Percentiles rank a stretch among this genome's conserved stretches.
phyloP scores from a whole-genome alignment of 2,797 vertebrate genomes.

The Aythya fuligula region DNA sequence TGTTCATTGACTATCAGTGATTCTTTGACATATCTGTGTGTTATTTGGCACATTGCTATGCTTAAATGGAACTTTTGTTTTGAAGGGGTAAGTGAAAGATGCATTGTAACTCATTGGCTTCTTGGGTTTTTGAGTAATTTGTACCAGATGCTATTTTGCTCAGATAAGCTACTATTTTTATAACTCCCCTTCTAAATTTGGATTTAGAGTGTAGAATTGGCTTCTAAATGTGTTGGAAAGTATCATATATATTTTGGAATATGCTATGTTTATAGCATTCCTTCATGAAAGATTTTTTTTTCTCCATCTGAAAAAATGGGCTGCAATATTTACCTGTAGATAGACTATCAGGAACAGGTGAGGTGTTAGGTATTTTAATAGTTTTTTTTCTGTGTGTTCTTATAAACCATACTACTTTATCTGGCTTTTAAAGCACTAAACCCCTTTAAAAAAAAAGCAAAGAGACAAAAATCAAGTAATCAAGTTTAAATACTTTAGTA shows the following conservation, averaged over 20 bases:
- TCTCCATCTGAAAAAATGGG: not conserved
- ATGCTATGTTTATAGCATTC: not conserved
- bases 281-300: not conserved
- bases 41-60: conserved; percentile 44
- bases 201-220: not conserved
- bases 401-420: not conserved
- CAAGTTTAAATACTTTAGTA: not conserved
- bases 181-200: conserved; percentile 43
- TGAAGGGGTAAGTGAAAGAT: conserved; percentile 25
- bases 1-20: conserved; percentile 9
- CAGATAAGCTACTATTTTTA: conserved; percentile 58
- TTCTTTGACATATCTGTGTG: not conserved
- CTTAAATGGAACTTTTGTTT: conserved; percentile 51
- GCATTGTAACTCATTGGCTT: conserved; percentile 53
- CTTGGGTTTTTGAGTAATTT: conserved; percentile 62
- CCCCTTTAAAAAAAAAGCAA: not conserved
- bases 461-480: not conserved
- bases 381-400: not conserved
- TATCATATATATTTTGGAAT: conserved; percentile 10
- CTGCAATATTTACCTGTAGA: not conserved
- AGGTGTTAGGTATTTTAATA: not conserved
- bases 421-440: not conserved
- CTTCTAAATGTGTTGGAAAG: conserved; percentile 16
- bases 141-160: conserved; percentile 60
- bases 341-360: not conserved